A percentile compares a stretch with the other conserved stretches of the same genome.
Conservation (phyloP, 2,888 invertebrate species). For the Euzetes globulus region DNA sequence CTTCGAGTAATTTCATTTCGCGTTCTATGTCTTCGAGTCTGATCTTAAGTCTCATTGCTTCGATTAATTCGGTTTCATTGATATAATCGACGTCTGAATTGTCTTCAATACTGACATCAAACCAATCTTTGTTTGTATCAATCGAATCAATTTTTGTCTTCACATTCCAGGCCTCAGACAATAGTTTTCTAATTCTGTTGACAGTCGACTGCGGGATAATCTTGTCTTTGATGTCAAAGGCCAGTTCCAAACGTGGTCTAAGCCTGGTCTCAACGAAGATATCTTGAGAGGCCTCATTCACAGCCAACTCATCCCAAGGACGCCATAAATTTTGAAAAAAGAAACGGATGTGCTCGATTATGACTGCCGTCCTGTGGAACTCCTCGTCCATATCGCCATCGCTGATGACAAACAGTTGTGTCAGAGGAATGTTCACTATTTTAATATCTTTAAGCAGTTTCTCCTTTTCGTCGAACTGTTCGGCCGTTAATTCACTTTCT, state of each 20-base stretch:
- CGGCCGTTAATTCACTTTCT: background rate
- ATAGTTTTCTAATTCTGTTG: conserved; percentile 37
- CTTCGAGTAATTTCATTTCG: conserved; percentile 42
- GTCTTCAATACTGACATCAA: conserved; percentile 37
- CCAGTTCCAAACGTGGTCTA: conserved; percentile 41
- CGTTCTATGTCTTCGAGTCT: conserved; percentile 41
- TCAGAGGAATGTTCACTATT: conserved; percentile 39
- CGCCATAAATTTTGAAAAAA: conserved; percentile 42
- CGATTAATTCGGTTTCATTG: conserved; percentile 38
- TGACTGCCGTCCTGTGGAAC: conserved; percentile 41
- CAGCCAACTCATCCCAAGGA: conserved; percentile 43
- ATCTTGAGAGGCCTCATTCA: conserved; percentile 7
- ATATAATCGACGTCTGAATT: conserved; percentile 40
- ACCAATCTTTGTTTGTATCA: conserved; percentile 12
- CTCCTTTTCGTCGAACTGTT: conserved; percentile 27
- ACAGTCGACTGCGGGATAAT: conserved; percentile 39
- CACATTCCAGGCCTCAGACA: conserved; percentile 39
- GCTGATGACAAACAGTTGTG: conserved; percentile 42
- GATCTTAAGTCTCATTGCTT: conserved; percentile 39
- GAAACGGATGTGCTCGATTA: conserved; percentile 42
- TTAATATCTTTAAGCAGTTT: conserved; percentile 25
- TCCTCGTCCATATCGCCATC: conserved; percentile 40
- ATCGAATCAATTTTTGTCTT: conserved; percentile 36
- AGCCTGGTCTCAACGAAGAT: conserved; percentile 40
- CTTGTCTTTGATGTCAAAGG: conserved; percentile 41